phyloP scores from a whole-genome alignment of 2,797 vertebrate species.

The Melanotaenia boesemani region DNA sequence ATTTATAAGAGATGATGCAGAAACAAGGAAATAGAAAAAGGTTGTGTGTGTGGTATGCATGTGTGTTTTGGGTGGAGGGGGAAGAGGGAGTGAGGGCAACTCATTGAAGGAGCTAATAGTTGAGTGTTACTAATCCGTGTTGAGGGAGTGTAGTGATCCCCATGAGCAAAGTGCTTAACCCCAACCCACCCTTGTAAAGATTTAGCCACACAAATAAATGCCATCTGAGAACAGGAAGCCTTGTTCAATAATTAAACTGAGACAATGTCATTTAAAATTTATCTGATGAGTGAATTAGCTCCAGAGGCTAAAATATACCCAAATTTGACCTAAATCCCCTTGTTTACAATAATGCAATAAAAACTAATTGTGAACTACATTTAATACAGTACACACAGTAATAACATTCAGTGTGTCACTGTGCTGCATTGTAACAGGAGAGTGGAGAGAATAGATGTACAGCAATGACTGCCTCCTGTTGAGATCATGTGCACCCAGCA shows the following conservation, averaged over 20 bases:
- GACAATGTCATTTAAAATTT: conserved; percentile 54
- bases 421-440: conserved; percentile 51
- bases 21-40: conserved; percentile 27
- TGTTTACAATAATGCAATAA: conserved; percentile 1
- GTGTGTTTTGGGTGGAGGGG: neutral
- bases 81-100: neutral
- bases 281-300: conserved; percentile 44
- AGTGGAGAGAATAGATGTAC: conserved; percentile 36
- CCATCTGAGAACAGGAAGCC: conserved; percentile 67
- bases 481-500: conserved; percentile 72
- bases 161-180: conserved; percentile 72
- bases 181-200: conserved; percentile 66
- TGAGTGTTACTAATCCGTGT: conserved; percentile 74
- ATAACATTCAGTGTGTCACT: conserved; percentile 35
- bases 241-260: conserved; percentile 67
- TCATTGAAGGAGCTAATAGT: conserved; percentile 59
- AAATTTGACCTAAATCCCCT: conserved; percentile 18
- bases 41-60: conserved; percentile 5
- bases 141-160: conserved; percentile 69
- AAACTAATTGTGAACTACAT: conserved; percentile 4
- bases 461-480: conserved; percentile 61
- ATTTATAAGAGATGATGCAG: conserved; percentile 38
- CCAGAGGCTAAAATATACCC: conserved; percentile 13
- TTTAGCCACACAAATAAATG: conserved; percentile 68
- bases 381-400: conserved; percentile 1